These are phyloP conservation scores for Furcifer pardalis DNA, from an alignment of 2,797 vertebrate genomes.

Conservation along the genomic window DNA sequence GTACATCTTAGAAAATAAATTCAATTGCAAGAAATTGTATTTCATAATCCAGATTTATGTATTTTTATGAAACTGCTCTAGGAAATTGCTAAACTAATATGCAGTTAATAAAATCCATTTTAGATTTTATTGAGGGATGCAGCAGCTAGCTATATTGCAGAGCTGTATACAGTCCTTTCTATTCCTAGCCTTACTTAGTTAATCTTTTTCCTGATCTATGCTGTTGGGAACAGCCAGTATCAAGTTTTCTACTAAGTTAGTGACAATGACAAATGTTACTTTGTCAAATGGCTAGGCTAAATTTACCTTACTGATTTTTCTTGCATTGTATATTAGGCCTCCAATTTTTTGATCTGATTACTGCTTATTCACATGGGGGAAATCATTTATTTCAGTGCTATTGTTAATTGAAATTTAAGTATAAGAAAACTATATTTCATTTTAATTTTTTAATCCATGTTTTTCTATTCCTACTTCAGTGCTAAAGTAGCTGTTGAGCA, in stretches of 20 bases:
- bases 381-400: slow-evolving; percentile 1
- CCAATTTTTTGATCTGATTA: neutral
- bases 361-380: neutral
- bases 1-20: neutral
- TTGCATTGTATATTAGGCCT: slow-evolving; percentile 20
- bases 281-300: slow-evolving; percentile 38
- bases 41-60: slow-evolving; percentile 28
- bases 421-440: neutral
- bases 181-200: slow-evolving; percentile 32
- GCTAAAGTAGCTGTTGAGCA: neutral
- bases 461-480: neutral
- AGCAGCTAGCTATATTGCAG: neutral
- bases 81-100: slow-evolving; percentile 36
- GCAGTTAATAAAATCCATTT: slow-evolving; percentile 7
- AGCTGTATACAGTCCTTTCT: neutral
- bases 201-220: slow-evolving; percentile 36
- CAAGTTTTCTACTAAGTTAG: slow-evolving; percentile 41
- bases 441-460: neutral
- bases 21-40: slow-evolving; percentile 24
- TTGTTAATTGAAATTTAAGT: slow-evolving; percentile 3
- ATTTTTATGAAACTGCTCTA: neutral
- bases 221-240: slow-evolving; percentile 7
- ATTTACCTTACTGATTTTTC: slow-evolving; percentile 22
- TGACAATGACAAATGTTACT: slow-evolving; percentile 42
- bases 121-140: slow-evolving; percentile 8